Conservation (phyloP, 2,797 vertebrate genomes). For the Nasua narica region DNA sequence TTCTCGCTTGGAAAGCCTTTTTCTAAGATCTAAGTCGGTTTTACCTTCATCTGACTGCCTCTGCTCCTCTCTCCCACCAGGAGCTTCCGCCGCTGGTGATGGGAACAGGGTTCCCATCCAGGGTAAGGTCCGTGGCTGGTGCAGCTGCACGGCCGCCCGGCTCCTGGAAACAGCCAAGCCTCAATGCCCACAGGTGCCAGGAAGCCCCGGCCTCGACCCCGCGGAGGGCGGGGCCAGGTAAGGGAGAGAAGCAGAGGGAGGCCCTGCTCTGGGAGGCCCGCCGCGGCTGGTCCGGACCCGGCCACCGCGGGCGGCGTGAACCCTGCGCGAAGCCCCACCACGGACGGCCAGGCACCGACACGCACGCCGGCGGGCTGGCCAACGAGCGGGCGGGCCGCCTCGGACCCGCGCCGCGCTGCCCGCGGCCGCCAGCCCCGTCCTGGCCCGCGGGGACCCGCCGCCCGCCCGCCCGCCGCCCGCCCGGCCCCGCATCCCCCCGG, state of each 20-base stretch:
- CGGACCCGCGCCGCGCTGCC: neutral
- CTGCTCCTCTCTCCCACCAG: conserved; percentile 36
- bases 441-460: neutral
- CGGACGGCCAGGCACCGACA: neutral
- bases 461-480: conserved; percentile 62
- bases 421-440: neutral
- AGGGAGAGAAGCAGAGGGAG: neutral
- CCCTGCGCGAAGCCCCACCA: neutral
- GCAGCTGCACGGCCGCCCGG: conserved; percentile 29
- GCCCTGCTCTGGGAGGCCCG: neutral
- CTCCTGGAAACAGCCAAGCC: conserved; percentile 25
- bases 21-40: neutral
- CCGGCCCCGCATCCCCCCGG: neutral
- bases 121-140: neutral
- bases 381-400: neutral
- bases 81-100: conserved; percentile 5
- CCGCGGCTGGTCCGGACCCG: neutral
- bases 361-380: neutral
- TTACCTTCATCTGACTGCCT: conserved; percentile 12
- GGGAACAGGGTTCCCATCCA: conserved; percentile 26
- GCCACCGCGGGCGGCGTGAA: neutral
- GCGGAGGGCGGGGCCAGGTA: conserved; percentile 9
- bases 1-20: neutral
- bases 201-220: neutral
- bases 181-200: conserved; percentile 24